Evolutionary conservation across 1,140 invertebrate species (phyloP), one percentile per base, ranked within the genome.

Genomic region (Calliopsis andreniformis): DNA sequence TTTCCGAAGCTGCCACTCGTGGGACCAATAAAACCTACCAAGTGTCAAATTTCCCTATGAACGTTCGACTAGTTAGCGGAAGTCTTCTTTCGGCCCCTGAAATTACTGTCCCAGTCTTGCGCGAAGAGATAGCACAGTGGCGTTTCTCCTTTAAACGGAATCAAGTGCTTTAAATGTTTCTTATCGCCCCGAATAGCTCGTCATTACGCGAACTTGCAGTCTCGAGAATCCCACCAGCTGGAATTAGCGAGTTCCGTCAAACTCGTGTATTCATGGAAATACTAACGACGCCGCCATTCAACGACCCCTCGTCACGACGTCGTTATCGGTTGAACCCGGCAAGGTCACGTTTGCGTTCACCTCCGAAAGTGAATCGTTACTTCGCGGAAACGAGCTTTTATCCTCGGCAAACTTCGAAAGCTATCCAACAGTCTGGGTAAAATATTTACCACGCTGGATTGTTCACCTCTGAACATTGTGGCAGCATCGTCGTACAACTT

Each of bases 241-340:
- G 68, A 71, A 62, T 71, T 61, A 59, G 43, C 43, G 35, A 71
- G 42, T 71, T 71, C n/a, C 25, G n/a, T 23, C 39, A 71, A 62
- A 71, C 43, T 71, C 30, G 42, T 23, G 43, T 23, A 62, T 71
- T 49, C 68, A 62, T 71, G 55, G 56, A 49, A 71, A 71, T 23
- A 62, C 43, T 71, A 71, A 71, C 68, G 56, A 71, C 55, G 28
- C 12, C 18, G 23, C 20, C 56, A 47, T 49, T 61, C 43, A 61
- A 58, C 25, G 25, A 43, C 23, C 49, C 35, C 20, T 1, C 49
- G 42, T 70, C 55, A 14, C 28, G 30, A n/a, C 28, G 25, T 56
- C 51, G 12, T 69, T 69, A 58, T 58, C 35, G 28, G 8, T 16
- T 20, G 12, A 10, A 0, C 3, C 14, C 0, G 43, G 8, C 32